A percentile compares a stretch with the other conserved stretches of the same genome.
Conservation (phyloP, 37 sponge, comb jelly and placozoan genomes). For the Petrosia ficiformis region DNA sequence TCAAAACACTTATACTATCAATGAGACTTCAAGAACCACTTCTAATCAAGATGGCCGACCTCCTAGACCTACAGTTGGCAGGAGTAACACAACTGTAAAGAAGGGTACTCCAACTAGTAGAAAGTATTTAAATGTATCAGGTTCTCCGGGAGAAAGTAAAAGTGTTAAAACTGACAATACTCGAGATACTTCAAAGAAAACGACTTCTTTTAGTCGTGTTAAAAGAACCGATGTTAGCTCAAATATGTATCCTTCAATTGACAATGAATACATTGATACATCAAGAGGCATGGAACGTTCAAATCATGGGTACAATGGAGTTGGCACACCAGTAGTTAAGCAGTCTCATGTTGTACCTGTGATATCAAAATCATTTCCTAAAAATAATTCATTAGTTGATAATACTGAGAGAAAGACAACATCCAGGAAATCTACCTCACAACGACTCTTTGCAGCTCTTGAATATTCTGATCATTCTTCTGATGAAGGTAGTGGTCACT, state of each 20-base stretch:
- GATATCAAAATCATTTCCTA: not conserved
- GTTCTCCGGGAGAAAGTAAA: not conserved
- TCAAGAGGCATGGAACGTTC: not conserved
- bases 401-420: not conserved
- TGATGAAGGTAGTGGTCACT: not conserved
- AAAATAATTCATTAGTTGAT: not conserved
- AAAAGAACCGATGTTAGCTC: not conserved
- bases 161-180: not conserved
- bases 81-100: not conserved
- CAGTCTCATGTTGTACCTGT: no score
- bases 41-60: not conserved
- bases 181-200: not conserved
- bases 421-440: not conserved
- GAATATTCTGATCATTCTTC: slow-evolving; percentile 16
- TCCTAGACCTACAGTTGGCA: not conserved
- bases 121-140: not conserved
- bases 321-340: not conserved
- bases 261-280: no score
- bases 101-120: not conserved
- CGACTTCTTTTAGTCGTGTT: not conserved
- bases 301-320: not conserved
- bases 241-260: no score
- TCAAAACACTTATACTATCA: slow-evolving; percentile 36
- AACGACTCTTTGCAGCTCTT: slow-evolving; percentile 8
- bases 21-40: not conserved